phyloP scores from a whole-genome alignment of 1,140 invertebrate genomes.

The Penaeus japonicus region DNA sequence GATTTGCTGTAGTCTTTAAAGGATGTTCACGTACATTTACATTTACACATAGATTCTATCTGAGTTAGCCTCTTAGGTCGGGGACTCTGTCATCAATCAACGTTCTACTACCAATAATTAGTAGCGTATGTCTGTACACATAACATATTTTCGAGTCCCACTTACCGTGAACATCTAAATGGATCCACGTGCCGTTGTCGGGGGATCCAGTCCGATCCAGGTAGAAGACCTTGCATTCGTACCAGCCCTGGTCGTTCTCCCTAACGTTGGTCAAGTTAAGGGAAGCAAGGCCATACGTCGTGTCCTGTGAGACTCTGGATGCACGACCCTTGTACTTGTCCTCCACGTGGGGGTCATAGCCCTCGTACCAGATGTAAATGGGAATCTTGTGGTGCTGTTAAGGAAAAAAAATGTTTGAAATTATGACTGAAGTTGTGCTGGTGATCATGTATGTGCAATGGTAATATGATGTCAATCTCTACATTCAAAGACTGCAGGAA shows the following conservation, averaged over 20 bases:
- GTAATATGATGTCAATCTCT: no score
- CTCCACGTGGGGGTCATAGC: conserved; percentile 92
- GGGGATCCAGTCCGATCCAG: conserved; percentile 89
- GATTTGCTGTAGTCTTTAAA: no score
- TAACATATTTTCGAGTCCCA: conserved; percentile 9
- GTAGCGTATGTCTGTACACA: no score
- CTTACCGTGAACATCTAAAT: conserved; percentile 92
- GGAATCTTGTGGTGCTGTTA: conserved; percentile 59
- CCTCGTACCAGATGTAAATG: conserved; percentile 98
- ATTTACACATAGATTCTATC: no score
- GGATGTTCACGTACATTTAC: no score
- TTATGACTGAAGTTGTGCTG: not conserved
- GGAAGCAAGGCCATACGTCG: conserved; percentile 76
- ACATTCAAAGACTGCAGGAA: no score
- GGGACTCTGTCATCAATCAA: no score
- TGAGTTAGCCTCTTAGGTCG: no score
- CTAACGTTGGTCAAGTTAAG: conserved; percentile 92
- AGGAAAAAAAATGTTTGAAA: not conserved
- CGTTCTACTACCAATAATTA: no score
- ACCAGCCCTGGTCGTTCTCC: conserved; percentile 95
- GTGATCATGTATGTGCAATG: not conserved
- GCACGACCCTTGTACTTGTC: conserved; percentile 91
- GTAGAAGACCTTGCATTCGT: conserved; percentile 95
- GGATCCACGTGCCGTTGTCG: conserved; percentile 95
- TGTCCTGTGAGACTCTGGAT: conserved; percentile 81